A percentile compares a stretch with the other conserved stretches of the same genome.
phyloP scores from a whole-genome alignment of 2,888 invertebrate species.

The Cheilosia urbana region DNA sequence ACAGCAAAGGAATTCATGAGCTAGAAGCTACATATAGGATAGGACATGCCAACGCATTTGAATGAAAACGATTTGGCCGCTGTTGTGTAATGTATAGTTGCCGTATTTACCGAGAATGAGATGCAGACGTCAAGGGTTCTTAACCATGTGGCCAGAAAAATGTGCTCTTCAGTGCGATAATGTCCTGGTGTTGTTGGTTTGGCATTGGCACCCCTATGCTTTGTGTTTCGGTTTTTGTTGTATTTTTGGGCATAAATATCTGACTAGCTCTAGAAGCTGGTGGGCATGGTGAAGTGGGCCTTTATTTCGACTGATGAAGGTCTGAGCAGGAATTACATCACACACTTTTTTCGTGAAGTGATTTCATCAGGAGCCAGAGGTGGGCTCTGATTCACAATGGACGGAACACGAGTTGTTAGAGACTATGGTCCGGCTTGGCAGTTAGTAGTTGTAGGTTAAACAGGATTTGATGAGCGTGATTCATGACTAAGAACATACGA shows the following conservation, averaged over 20 bases:
- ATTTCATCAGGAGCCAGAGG: background rate
- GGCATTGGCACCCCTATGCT: conserved; percentile 51
- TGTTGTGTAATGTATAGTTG: conserved; percentile 4
- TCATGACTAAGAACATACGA: too few species aligned
- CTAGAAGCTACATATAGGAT: conserved; percentile 52
- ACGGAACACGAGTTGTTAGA: too few species aligned
- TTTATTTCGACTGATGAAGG: background rate
- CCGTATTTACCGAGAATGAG: conserved; percentile 15
- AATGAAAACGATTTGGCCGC: conserved; percentile 15
- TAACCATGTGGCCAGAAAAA: conserved; percentile 69
- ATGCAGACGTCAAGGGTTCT: conserved; percentile 58
- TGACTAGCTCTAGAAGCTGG: conserved; percentile 30
- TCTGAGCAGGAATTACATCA: conserved; percentile 36
- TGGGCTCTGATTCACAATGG: background rate
- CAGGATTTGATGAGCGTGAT: too few species aligned
- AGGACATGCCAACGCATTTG: conserved; percentile 53
- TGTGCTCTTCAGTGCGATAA: conserved; percentile 51
- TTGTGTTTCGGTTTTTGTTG: conserved; percentile 32
- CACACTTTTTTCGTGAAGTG: conserved; percentile 2
- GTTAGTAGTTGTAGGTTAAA: too few species aligned
- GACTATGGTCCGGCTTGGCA: too few species aligned
- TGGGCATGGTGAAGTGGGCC: conserved; percentile 26
- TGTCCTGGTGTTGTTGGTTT: conserved; percentile 40
- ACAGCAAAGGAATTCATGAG: conserved; percentile 63
- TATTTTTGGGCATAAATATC: conserved; percentile 53